Conservation (phyloP, 2,888 invertebrate genomes). For the Macroteleia sp. region DNA sequence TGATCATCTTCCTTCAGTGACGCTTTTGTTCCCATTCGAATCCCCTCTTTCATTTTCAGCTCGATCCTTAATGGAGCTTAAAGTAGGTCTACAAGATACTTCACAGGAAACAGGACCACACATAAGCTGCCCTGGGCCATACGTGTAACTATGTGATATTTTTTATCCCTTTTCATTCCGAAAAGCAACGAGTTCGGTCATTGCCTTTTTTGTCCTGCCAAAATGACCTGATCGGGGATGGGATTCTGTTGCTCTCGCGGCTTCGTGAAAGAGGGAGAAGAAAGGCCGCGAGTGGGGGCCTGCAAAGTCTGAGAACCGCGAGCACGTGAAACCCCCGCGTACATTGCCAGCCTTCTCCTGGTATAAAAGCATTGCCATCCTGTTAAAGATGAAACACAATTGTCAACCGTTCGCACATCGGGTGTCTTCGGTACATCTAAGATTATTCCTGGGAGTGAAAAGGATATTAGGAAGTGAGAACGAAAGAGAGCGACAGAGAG, state of each 20-base stretch:
- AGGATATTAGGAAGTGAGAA: constrained; percentile 29
- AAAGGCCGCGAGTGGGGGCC: constrained; percentile 65
- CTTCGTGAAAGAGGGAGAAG: constrained; percentile 65
- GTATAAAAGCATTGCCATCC: constrained; percentile 84
- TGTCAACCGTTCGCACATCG: constrained; percentile 77
- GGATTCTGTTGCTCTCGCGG: constrained; percentile 33
- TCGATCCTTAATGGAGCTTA: constrained; percentile 73
- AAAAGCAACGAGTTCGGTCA: constrained; percentile 35
- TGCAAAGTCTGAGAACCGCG: constrained; percentile 66
- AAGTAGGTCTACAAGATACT: constrained; percentile 77
- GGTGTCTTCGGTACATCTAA: constrained; percentile 64
- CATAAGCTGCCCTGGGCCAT: constrained; percentile 54
- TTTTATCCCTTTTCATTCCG: constrained; percentile 50
- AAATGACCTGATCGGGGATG: constrained; percentile 65
- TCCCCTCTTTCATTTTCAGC: constrained; percentile 42
- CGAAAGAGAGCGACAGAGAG: constrained; percentile 22
- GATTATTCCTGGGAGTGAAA: constrained; percentile 47
- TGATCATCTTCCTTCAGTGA: constrained; percentile 50
- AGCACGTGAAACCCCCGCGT: constrained; percentile 76
- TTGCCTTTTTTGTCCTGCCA: constrained; percentile 65
- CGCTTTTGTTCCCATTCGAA: constrained; percentile 57
- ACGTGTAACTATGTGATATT: constrained; percentile 21
- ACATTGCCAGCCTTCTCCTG: constrained; percentile 74
- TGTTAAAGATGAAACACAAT: constrained; percentile 83
- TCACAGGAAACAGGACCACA: constrained; percentile 62